Evolutionary conservation across 2,888 invertebrate species (phyloP).

Genomic region (Parochlus steinenii): DNA sequence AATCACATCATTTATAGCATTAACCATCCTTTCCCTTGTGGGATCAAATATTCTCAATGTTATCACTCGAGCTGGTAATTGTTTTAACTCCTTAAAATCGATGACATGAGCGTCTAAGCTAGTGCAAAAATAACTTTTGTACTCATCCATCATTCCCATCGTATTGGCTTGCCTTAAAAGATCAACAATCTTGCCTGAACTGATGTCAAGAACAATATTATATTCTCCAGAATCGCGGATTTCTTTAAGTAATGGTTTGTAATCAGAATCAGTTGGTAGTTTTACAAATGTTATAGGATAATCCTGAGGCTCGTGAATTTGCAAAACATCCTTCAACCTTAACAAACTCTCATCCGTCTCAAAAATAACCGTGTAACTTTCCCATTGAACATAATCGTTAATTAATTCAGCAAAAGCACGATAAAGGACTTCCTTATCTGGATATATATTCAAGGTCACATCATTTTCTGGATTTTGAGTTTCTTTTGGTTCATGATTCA

Average conservation of each 20-base stretch:
- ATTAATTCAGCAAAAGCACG: slow-evolving; percentile 60
- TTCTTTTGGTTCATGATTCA: slow-evolving; percentile 32
- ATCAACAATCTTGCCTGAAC: slow-evolving; percentile 42
- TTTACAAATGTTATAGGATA: slow-evolving; percentile 49
- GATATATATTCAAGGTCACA: slow-evolving; percentile 54
- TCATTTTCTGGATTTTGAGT: slow-evolving; percentile 24
- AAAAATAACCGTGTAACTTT: slow-evolving; percentile 63
- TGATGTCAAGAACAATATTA: slow-evolving; percentile 62
- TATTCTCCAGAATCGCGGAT: slow-evolving; percentile 51
- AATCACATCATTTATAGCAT: too few relatives aligned
- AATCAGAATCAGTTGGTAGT: too few relatives aligned
- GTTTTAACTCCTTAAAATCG: slow-evolving; percentile 32
- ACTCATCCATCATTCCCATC: slow-evolving; percentile 66
- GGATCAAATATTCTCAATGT: slow-evolving; percentile 28
- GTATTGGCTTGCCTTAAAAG: slow-evolving; percentile 60
- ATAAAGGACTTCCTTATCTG: slow-evolving; percentile 44
- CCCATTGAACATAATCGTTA: slow-evolving; percentile 57
- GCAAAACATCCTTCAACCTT: slow-evolving; percentile 61
- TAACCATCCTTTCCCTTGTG: slow-evolving; percentile 25
- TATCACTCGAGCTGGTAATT: slow-evolving; percentile 27
- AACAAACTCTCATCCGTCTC: slow-evolving; percentile 67
- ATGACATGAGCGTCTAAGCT: slow-evolving; percentile 31
- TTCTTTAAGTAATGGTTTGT: slow-evolving; percentile 55
- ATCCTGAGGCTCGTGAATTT: slow-evolving; percentile 45
- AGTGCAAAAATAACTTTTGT: slow-evolving; percentile 45